Percentiles rank a stretch among this genome's conserved stretches.
phyloP scores from a whole-genome alignment of 1,140 invertebrate genomes.

The Lordiphosa mommai region DNA sequence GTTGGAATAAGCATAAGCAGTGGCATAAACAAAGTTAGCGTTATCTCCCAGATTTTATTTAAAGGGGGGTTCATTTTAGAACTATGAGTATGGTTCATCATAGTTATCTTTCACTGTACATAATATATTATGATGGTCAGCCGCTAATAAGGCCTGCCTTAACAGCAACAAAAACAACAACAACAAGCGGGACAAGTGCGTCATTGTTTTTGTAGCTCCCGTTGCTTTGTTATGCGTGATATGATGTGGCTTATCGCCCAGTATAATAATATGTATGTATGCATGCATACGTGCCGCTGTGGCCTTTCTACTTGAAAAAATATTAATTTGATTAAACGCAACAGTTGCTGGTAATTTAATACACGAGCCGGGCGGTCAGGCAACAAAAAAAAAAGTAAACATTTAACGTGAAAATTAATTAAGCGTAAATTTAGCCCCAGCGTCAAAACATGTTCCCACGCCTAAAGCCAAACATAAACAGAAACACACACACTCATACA shows the following conservation, averaged over 20 bases:
- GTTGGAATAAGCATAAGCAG: too few relatives aligned
- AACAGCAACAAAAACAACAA: slow-evolving; percentile 7
- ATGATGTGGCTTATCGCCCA: slow-evolving; percentile 34
- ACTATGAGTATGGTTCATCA: too few relatives aligned
- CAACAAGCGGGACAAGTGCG: slow-evolving; percentile 53
- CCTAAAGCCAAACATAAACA: slow-evolving; percentile 52
- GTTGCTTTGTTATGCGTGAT: slow-evolving; percentile 19
- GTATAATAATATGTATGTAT: slow-evolving; percentile 2
- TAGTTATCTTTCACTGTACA: not conserved
- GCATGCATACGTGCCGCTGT: slow-evolving; percentile 19
- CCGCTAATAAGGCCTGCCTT: slow-evolving; percentile 22
- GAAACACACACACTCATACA: slow-evolving; percentile 14
- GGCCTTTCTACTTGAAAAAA: slow-evolving; percentile 37
- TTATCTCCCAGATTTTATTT: too few relatives aligned
- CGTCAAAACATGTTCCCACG: slow-evolving; percentile 63
- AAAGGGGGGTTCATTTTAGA: too few relatives aligned
- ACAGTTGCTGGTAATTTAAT: slow-evolving; percentile 67
- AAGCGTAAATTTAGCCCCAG: slow-evolving; percentile 66
- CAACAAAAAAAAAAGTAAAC: slow-evolving; percentile 46
- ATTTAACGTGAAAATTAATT: slow-evolving; percentile 62
- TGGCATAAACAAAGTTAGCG: too few relatives aligned
- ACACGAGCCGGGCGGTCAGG: slow-evolving; percentile 16
- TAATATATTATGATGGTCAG: not conserved
- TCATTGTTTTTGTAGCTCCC: slow-evolving; percentile 52
- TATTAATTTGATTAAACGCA: slow-evolving; percentile 64